Base-by-base conservation (phyloP, 2,888 invertebrate species). In the Drosophila recens region DNA sequence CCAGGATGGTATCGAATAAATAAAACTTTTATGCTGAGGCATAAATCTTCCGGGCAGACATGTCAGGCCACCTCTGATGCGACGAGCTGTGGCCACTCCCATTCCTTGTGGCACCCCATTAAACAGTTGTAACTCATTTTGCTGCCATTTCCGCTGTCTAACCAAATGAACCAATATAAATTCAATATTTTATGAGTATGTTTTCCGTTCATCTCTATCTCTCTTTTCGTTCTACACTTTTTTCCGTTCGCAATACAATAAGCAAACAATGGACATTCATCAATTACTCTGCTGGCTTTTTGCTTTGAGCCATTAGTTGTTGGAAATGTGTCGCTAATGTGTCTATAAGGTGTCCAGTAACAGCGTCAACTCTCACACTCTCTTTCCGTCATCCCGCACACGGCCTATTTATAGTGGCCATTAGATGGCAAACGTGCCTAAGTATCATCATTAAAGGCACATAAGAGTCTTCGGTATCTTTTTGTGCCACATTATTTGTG, bases 101-200 rank as follows among this genome's bases (percentile, higher is more conserved):
- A 66, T 45, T 66, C 58, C 30, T 36, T 20, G 40, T 52, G 72
- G 58, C 66, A 69, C 56, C 40, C 58, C 78, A 66, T 80, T 67
- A 67, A 69, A 73, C 72, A 75, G 82, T 69, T 82, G 71, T 83
- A 80, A 82, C 72, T 83, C 82, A 82, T 74, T 72, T 75, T 13
- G 46, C 20, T 71, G 78, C 61, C 72, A 67, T 80, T 82, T 85
- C 71, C 80, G 72, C 61, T 65, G 75, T 83, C 79, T 66, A 70
- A 73, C 57, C 68, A 79, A 81, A 81, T 79, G 72, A 79, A 75
- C 81, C 67, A 72, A 80, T 76, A 83, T 85, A 85, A 82, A 80
- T 76, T 85, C 74, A 72, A 80, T 75, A 82, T 74, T 82, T 83
- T 85, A 82, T 72, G 82, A 63, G 62, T 67, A 54, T 66, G 64